Base-by-base conservation (phyloP, 2,797 vertebrate species). In the Pagetopsis macropterus region DNA sequence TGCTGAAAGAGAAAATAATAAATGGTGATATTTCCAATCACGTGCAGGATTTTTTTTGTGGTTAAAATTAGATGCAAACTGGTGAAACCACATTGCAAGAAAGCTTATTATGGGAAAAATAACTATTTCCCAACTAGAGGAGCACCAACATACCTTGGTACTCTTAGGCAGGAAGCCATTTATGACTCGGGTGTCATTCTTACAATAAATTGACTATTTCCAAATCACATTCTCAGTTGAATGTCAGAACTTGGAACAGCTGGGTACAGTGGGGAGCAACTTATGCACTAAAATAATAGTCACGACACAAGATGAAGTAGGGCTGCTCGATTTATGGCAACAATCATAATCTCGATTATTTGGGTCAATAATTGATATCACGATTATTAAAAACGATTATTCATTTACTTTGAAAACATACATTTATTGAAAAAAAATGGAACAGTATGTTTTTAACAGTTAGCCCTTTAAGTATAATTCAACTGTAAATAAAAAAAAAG, bases 171-270 rank as follows among this genome's bases (percentile, higher is more conserved):
- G 58, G 31, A 55, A 64, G 41, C 15, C 15, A 41, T 45, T 48
- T 59, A 15, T 45, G 60, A 74, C 62, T 55, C 17, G 9, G 3
- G 6, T 45, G 3, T 48, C 13, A 21, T 37, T 40, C 15, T 48
- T 37, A 60, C 17, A 16, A 63, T 65, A 51, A 89, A 83, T 81
- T 79, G 86, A 95, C 94, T 94, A 95, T 95, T 68, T 95, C 94
- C 70, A 62, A 50, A 19, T 62, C 51, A n/a, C 27, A 17, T 60
- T 74, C 50, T 76, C 37, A 17, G 60, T 81, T 85, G 84, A 84
- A 82, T 71, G 55, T 65, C 72, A 76, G 87, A 85, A 78, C 79
- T 27, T 4, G 6, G 57, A 84, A 51, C 82, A 84, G 86, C 79
- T 82, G 72, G n/a, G 76, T 70, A 23, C 4, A 54, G 46, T 37